Base-by-base conservation (phyloP, 2,797 vertebrate genomes). In the Dicrostonyx torquatus region DNA sequence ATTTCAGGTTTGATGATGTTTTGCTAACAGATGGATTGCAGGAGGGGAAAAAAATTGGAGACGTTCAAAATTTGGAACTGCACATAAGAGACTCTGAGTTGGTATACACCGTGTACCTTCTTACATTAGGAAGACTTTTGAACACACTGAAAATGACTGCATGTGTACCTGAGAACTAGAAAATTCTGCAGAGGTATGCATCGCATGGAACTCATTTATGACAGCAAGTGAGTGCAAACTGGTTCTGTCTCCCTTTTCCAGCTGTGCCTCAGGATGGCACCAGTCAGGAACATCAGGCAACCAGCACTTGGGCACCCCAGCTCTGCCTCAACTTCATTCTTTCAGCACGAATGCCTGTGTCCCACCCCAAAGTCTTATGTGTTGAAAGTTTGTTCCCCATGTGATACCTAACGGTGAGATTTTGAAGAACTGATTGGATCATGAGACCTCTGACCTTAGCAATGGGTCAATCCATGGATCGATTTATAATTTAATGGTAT, bases 1-100 rank as follows among this genome's bases (percentile, higher is more conserved):
- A 29, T 86, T 97, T 96, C 68, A 76, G 43, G 83, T 64, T 24
- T 66, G 45, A 94, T 82, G 72, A 60, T 60, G 48, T 92, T 87
- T 84, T 94, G 37, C 75, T 90, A 83, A 88, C 64, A 64, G 82
- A 45, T 53, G 22, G 60, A 29, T 53, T 82, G 6, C 58, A 72
- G 18, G 24, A 58, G 12, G 29, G 29, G 34, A 29, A 68, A 50
- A 83, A 86, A 34, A 31, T 18, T 22, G 53, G n/a, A 87, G 48
- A 68, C 17, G 31, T 87, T 90, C 29, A 29, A 45, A 72, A 87
- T 68, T 94, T 45, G 15, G 29, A 91, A 34, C 40, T 58, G n/a
- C 37, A n/a, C 18, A 29, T 26, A 26, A 90, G 53, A n/a, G 87
- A 95, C 66, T 90, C 92, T 34, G 43, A 62, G 8, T 22, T 15